Percentiles rank a stretch among this genome's conserved stretches.
Conservation (phyloP, 2,888 invertebrate species). For the Polydrusus cervinus region DNA sequence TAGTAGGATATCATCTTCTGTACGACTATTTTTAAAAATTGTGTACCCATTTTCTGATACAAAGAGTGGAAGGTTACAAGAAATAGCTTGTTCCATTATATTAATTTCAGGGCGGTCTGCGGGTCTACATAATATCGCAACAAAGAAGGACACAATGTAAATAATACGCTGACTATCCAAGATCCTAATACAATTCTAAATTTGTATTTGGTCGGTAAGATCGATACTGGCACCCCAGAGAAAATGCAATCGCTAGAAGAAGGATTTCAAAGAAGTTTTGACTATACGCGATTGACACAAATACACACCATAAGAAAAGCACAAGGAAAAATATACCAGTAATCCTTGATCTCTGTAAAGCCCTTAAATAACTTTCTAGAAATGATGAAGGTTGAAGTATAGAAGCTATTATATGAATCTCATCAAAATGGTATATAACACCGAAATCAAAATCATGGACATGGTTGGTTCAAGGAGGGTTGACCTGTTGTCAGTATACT, state of each 20-base stretch:
- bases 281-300: conserved; percentile 17
- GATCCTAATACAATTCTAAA: conserved; percentile 22
- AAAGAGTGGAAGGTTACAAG: not conserved
- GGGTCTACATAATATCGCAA: conserved; percentile 2
- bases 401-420: conserved; percentile 1
- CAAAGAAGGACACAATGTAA: conserved; percentile 9
- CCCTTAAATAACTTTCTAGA: not conserved
- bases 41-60: not conserved
- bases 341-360: not conserved
- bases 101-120: not conserved
- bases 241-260: not conserved
- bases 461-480: no score
- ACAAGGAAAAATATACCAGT: not conserved
- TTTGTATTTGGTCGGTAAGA: conserved; percentile 14
- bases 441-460: conserved; percentile 33
- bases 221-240: not conserved
- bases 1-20: not conserved
- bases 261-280: conserved; percentile 9
- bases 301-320: not conserved
- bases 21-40: not conserved
- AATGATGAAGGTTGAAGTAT: not conserved
- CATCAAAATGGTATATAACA: conserved; percentile 17
- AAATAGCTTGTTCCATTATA: not conserved
- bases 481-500: no score
- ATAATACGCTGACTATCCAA: conserved; percentile 10